Percentiles rank a stretch among this genome's conserved stretches.
Evolutionary conservation across 2,888 invertebrate genomes (phyloP).

Genomic region (Buathra laborator): DNA sequence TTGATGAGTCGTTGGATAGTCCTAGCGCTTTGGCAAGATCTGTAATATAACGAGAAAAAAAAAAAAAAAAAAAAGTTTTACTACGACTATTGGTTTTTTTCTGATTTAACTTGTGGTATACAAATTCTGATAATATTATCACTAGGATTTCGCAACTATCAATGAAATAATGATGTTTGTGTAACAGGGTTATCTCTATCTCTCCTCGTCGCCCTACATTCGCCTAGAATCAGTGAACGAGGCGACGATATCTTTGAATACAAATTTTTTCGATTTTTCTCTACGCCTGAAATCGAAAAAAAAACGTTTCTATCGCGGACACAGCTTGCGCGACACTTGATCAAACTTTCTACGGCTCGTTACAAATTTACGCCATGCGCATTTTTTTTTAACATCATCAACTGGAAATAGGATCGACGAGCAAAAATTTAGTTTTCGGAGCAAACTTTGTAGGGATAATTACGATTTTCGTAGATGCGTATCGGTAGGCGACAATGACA

Average conservation of each 20-base stretch:
- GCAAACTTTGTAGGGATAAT: not conserved
- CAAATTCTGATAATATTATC: conserved; percentile 24
- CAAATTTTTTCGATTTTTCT: not conserved
- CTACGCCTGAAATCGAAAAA: not conserved
- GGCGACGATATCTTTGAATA: not conserved
- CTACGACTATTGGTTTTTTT: not conserved
- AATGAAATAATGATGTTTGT: not conserved
- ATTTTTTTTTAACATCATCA: not conserved
- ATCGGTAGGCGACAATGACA: not conserved
- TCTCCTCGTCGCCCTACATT: not conserved
- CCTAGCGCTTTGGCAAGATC: conserved; percentile 60
- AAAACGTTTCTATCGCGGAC: not conserved
- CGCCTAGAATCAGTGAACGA: not conserved
- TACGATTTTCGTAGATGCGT: not conserved
- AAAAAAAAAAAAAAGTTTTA: not conserved
- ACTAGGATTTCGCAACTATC: conserved; percentile 7
- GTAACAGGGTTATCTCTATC: conserved; percentile 53
- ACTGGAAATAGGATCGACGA: not conserved
- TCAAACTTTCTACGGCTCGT: not conserved
- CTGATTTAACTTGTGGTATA: not conserved
- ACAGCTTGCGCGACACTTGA: not conserved
- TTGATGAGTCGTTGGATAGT: conserved; percentile 72
- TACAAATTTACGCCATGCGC: not conserved
- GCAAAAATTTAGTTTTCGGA: not conserved
- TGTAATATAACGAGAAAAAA: conserved; percentile 72